Percentiles rank a stretch among this genome's conserved stretches.
phyloP scores from a whole-genome alignment of 2,113 vertebrate species.

The Caracal caracal region DNA sequence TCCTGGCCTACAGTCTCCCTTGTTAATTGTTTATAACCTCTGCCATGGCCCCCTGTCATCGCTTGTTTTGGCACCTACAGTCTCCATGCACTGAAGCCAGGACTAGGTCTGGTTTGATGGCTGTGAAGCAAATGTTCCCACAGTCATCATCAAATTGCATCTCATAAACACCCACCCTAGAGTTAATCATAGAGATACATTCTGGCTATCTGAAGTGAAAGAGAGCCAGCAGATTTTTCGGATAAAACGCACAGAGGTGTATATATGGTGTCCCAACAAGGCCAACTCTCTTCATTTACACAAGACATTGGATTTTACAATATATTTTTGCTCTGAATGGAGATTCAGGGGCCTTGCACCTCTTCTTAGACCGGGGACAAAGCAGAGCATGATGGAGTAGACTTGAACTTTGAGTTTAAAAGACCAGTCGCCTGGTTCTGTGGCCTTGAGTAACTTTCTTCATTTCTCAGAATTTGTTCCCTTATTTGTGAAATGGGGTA shows the following conservation, averaged over 20 bases:
- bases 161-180: not conserved
- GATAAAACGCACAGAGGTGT: not conserved
- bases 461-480: constrained; percentile 47
- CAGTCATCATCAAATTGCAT: constrained; percentile 4
- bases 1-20: not conserved
- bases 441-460: constrained; percentile 19
- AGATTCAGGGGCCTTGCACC: not conserved
- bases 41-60: not conserved
- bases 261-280: not conserved
- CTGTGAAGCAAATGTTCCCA: constrained; percentile 28
- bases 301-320: constrained; percentile 18
- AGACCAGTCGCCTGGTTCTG: not conserved
- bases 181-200: constrained; percentile 32
- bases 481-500: constrained; percentile 31
- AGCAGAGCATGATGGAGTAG: not conserved
- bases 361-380: not conserved
- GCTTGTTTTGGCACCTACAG: constrained; percentile 45
- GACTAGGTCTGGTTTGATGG: constrained; percentile 38
- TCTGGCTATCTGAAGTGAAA: constrained; percentile 42
- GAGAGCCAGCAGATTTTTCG: constrained; percentile 14
- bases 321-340: not conserved
- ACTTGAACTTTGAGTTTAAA: constrained; percentile 12
- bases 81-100: not conserved
- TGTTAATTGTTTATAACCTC: not conserved
- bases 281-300: not conserved